These are phyloP conservation scores for Ceratosolen solmsi DNA, from an alignment of 1,140 invertebrate species.

Conservation along the genomic window DNA sequence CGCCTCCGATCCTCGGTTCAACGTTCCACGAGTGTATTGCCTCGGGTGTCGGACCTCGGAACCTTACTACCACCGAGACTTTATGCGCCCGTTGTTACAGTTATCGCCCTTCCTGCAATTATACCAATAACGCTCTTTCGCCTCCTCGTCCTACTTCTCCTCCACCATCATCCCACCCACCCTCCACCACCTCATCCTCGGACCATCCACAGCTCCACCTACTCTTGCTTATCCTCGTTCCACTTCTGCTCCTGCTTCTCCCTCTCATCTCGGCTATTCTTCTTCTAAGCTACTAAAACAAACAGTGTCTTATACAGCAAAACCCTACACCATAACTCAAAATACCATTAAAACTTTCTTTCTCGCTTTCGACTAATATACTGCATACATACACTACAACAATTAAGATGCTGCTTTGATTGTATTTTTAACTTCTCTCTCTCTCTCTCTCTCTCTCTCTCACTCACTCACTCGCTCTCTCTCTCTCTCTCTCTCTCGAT, in stretches of 20 bases:
- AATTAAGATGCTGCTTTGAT: constrained; percentile 8
- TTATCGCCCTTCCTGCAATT: constrained; percentile 49
- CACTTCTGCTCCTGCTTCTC: not conserved
- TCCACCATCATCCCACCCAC: not conserved
- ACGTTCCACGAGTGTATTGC: constrained; percentile 14
- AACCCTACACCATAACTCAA: constrained; percentile 35
- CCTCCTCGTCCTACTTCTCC: not conserved
- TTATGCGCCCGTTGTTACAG: constrained; percentile 48
- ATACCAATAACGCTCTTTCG: constrained; percentile 36
- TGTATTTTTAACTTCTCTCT: not conserved
- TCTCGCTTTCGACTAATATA: constrained; percentile 23
- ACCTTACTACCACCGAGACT: constrained; percentile 33
- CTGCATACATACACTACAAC: not conserved
- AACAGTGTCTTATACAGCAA: constrained; percentile 20
- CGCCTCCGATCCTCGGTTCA: constrained; percentile 22
- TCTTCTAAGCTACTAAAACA: constrained; percentile 25
- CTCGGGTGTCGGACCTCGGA: constrained; percentile 26
- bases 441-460: too few relatives aligned
- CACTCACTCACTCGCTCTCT: too few relatives aligned
- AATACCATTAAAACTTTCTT: constrained; percentile 42
- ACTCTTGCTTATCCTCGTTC: not conserved
- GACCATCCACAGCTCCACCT: not conserved
- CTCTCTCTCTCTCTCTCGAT: too few relatives aligned
- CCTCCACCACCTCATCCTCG: not conserved
- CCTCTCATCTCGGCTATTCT: not conserved